These are phyloP conservation scores for Leucophenga maculata DNA, from an alignment of 2,888 invertebrate species.

Conservation along the genomic window DNA sequence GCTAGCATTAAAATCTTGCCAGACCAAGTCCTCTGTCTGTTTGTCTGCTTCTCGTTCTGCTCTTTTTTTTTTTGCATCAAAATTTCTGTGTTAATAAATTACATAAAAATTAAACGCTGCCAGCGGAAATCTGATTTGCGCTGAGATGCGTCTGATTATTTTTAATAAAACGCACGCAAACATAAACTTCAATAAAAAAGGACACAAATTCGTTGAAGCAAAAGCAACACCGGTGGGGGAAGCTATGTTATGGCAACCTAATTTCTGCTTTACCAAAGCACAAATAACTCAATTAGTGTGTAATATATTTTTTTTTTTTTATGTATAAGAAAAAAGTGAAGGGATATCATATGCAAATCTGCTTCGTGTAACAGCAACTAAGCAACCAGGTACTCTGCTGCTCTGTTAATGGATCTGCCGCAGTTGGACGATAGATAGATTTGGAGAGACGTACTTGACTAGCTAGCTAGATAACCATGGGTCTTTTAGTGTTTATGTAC, in stretches of 20 bases:
- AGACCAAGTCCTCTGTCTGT: neutral
- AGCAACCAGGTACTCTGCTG: neutral
- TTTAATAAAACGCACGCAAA: neutral
- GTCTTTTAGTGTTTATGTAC: too few species aligned
- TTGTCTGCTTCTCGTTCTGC: constrained; percentile 17
- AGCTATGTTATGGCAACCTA: constrained; percentile 46
- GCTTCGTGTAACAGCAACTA: neutral
- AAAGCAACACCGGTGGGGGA: neutral
- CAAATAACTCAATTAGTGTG: constrained; percentile 59
- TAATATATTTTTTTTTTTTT: constrained; percentile 35
- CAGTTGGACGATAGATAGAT: neutral
- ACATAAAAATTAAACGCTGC: constrained; percentile 14
- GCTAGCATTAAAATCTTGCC: neutral
- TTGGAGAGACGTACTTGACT: too few species aligned
- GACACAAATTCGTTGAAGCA: neutral
- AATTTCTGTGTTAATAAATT: constrained; percentile 26
- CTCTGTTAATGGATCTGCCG: neutral
- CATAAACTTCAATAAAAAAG: constrained; percentile 18
- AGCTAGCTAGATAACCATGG: too few species aligned
- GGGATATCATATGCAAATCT: neutral
- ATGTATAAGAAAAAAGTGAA: constrained; percentile 1
- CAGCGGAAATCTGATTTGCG: constrained; percentile 11
- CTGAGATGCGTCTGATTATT: neutral
- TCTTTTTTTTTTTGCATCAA: constrained; percentile 52
- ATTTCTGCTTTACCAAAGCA: constrained; percentile 50